These are phyloP conservation scores for Galendromus occidentalis DNA, from an alignment of 1,140 invertebrate genomes.

Conservation along the genomic window DNA sequence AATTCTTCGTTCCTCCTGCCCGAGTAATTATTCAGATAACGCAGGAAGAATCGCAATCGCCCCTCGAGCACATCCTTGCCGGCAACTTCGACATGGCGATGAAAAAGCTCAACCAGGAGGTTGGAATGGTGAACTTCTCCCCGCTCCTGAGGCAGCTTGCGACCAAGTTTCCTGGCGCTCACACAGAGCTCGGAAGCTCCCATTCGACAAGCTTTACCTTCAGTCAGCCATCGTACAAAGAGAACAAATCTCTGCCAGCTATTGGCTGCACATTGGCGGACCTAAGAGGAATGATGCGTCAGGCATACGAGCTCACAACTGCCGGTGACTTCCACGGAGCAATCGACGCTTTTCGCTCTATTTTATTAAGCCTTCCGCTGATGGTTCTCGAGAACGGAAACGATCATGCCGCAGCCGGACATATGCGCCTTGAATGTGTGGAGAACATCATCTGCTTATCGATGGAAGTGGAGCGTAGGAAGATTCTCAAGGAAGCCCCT, in stretches of 20 bases:
- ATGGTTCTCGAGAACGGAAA: slow-evolving; percentile 75
- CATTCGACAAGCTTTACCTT: slow-evolving; percentile 53
- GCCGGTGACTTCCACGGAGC: slow-evolving; percentile 86
- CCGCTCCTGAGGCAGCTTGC: slow-evolving; percentile 63
- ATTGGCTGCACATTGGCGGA: slow-evolving; percentile 52
- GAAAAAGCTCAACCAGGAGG: slow-evolving; percentile 54
- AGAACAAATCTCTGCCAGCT: slow-evolving; percentile 52
- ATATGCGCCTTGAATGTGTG: slow-evolving; percentile 71
- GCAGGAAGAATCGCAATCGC: slow-evolving; percentile 57
- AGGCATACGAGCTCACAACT: slow-evolving; percentile 85
- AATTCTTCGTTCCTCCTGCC: slow-evolving; percentile 42
- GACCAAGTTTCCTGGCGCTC: slow-evolving; percentile 48
- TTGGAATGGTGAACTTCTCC: slow-evolving; percentile 75
- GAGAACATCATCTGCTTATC: slow-evolving; percentile 82
- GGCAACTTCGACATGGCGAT: slow-evolving; percentile 86
- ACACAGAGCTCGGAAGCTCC: slow-evolving; percentile 53
- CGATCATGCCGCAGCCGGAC: slow-evolving; percentile 71
- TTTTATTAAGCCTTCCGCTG: slow-evolving; percentile 66
- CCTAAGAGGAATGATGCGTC: slow-evolving; percentile 55
- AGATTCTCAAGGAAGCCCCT: slow-evolving; percentile 58
- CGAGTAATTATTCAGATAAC: slow-evolving; percentile 38
- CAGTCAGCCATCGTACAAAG: slow-evolving; percentile 60
- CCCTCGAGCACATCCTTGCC: slow-evolving; percentile 74
- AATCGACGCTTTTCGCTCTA: slow-evolving; percentile 58
- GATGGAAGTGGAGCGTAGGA: slow-evolving; percentile 80